These are phyloP conservation scores for Gavia stellata DNA, from an alignment of 2,113 vertebrate species.

Conservation along the genomic window DNA sequence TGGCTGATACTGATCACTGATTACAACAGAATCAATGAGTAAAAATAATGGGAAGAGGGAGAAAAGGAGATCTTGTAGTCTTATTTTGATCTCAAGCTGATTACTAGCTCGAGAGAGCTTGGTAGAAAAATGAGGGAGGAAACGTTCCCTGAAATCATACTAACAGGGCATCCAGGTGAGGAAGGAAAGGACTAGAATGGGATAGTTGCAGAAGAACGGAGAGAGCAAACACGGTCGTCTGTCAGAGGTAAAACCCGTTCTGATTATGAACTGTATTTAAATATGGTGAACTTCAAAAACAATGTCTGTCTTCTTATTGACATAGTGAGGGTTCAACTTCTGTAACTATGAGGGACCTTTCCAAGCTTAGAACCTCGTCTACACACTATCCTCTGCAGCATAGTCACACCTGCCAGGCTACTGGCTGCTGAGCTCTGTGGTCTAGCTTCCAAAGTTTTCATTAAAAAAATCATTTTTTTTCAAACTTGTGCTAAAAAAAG, in stretches of 20 bases:
- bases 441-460: neutral
- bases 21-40: neutral
- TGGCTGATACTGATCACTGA: neutral
- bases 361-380: neutral
- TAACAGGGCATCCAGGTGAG: neutral
- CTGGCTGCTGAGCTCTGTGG: neutral
- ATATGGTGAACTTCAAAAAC: neutral
- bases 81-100: neutral
- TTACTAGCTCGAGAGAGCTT: neutral
- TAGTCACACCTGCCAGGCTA: neutral
- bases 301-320: neutral
- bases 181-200: neutral
- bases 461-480: neutral
- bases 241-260: neutral
- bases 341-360: neutral
- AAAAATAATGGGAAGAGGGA: neutral
- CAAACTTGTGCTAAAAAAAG: neutral
- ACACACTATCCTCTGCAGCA: neutral
- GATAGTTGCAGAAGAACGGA: neutral
- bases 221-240: neutral
- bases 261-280: neutral
- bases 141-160: neutral
- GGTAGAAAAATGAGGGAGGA: neutral
- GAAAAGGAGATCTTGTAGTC: neutral
- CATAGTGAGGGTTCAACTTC: neutral